phyloP scores from a whole-genome alignment of 1,140 invertebrate genomes.

The Sitobion miscanthi region DNA sequence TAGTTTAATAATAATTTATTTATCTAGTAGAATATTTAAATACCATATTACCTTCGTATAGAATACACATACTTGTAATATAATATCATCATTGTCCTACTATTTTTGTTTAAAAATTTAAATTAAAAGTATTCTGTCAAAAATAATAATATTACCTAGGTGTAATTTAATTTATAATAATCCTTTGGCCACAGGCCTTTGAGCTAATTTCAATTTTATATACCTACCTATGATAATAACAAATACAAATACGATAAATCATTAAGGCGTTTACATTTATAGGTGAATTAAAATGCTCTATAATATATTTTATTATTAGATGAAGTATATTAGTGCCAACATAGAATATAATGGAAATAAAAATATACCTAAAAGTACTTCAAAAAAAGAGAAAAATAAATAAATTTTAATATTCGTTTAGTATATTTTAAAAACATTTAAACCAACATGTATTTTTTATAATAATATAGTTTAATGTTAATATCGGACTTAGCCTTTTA shows the following conservation, averaged over 20 bases:
- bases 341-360: not conserved
- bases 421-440: not conserved
- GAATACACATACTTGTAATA: too few relatives aligned
- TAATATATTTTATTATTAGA: not conserved
- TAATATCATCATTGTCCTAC: too few relatives aligned
- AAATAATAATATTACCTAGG: not conserved
- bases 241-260: not conserved
- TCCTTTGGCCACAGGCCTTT: not conserved
- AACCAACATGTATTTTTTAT: not conserved
- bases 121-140: too few relatives aligned
- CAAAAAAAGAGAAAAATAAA: not conserved
- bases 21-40: too few relatives aligned
- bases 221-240: not conserved
- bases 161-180: not conserved
- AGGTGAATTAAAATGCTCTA: not conserved
- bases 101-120: too few relatives aligned
- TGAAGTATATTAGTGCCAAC: not conserved
- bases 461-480: not conserved
- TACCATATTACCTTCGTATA: too few relatives aligned
- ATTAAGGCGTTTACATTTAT: not conserved
- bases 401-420: not conserved
- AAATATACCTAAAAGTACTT: not conserved
- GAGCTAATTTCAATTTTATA: not conserved
- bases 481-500: not conserved
- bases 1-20: too few relatives aligned